phyloP scores from a whole-genome alignment of 2,797 vertebrate genomes.

The Adrianichthys oophorus region DNA sequence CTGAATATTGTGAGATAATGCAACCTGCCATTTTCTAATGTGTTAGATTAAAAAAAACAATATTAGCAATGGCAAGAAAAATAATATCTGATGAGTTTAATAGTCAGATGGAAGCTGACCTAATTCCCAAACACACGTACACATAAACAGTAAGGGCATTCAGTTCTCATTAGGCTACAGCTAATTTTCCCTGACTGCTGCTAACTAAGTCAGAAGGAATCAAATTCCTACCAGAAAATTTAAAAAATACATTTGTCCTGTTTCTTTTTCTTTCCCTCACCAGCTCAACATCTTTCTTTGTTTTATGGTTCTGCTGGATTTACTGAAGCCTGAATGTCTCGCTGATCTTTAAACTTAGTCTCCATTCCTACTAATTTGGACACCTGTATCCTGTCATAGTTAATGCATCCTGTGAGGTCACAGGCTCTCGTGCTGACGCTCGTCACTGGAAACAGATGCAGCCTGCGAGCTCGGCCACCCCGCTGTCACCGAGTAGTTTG shows the following conservation, averaged over 20 bases:
- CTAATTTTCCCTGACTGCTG: neutral
- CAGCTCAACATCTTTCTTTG: neutral
- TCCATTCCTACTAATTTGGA: constrained; percentile 14
- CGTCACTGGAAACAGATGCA: constrained; percentile 55
- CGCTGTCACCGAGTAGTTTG: constrained; percentile 26
- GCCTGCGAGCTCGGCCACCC: constrained; percentile 14
- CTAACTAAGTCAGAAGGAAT: neutral
- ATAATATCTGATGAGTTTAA: neutral
- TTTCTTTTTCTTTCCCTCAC: neutral
- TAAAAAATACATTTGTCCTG: neutral
- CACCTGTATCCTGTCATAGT: constrained; percentile 78
- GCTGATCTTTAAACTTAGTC: constrained; percentile 16
- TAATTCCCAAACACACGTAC: neutral
- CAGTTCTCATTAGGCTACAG: neutral
- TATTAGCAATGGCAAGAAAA: neutral
- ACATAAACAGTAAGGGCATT: neutral
- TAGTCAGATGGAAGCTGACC: neutral
- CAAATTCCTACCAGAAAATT: neutral
- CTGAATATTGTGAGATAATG: too few species aligned
- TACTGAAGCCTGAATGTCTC: constrained; percentile 2
- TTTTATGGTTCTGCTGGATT: constrained; percentile 6
- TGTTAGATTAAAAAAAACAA: too few species aligned
- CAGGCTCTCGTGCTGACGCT: constrained; percentile 37
- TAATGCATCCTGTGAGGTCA: constrained; percentile 62
- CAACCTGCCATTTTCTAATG: too few species aligned